Percentiles rank a stretch among this genome's conserved stretches.
Evolutionary conservation across 1,140 invertebrate species (phyloP).

Genomic region (Lysiphlebus fabarum): DNA sequence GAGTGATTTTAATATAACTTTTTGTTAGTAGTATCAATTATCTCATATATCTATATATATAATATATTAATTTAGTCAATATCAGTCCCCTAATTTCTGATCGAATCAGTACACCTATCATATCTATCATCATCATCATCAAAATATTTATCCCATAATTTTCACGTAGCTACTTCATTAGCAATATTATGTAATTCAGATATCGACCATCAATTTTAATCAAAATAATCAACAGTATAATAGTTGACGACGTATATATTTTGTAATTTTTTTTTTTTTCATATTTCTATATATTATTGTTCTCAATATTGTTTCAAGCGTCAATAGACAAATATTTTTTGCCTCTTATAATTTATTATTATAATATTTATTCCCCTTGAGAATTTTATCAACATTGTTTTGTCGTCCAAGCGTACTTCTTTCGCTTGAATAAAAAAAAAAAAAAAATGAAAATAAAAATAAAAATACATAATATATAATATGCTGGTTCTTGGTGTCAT

Average conservation of each 20-base stretch:
- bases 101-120: no score
- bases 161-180: neutral
- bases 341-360: neutral
- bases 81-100: no score
- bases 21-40: no score
- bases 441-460: conserved; percentile 1
- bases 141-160: no score
- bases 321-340: neutral
- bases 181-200: no score
- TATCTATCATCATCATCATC: no score
- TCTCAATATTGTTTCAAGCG: neutral
- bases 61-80: no score
- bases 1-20: no score
- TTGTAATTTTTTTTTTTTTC: neutral
- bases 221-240: no score
- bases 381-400: neutral
- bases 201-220: no score
- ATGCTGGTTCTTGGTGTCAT: conserved; percentile 30
- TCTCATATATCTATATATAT: no score
- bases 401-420: conserved; percentile 11
- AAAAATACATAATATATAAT: conserved; percentile 1
- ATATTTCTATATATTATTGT: neutral
- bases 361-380: conserved; percentile 4
- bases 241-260: neutral
- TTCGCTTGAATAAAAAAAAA: neutral